Percentiles rank a stretch among this genome's conserved stretches.
phyloP scores from a whole-genome alignment of 1,140 invertebrate genomes.

The Glossosoma conforme region DNA sequence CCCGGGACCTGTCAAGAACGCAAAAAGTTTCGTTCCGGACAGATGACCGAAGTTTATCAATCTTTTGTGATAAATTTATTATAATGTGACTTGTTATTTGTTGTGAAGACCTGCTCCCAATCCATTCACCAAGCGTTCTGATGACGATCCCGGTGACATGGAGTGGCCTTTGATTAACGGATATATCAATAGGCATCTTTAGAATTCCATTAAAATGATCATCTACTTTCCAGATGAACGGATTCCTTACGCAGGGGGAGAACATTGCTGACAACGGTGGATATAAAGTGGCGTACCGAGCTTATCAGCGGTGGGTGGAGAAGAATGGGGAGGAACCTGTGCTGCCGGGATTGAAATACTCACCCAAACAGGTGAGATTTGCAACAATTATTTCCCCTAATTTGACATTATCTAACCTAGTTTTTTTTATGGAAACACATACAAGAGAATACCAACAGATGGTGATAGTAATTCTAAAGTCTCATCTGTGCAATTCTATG shows the following conservation, averaged over 20 bases:
- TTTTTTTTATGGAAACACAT: not conserved
- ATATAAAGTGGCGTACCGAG: conserved; percentile 78
- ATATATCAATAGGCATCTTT: not conserved
- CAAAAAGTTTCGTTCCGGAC: not conserved
- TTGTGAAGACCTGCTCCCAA: not conserved
- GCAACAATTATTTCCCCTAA: conserved; percentile 5
- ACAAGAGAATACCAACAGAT: not conserved
- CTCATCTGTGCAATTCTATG: not conserved
- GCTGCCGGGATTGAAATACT: conserved; percentile 63
- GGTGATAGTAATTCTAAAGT: not conserved
- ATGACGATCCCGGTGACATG: not conserved
- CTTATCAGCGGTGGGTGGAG: conserved; percentile 67
- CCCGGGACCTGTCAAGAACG: not conserved
- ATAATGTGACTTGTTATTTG: not conserved
- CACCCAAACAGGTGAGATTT: conserved; percentile 56
- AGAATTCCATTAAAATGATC: too few relatives aligned
- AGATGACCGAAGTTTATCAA: not conserved
- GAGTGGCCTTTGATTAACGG: not conserved
- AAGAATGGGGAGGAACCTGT: conserved; percentile 58
- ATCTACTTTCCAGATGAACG: conserved; percentile 71
- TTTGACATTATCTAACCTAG: not conserved
- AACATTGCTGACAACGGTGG: conserved; percentile 91
- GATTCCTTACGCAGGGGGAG: conserved; percentile 82
- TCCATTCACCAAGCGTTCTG: not conserved
- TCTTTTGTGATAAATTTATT: not conserved